phyloP scores from a whole-genome alignment of 37 sponge, comb jelly and placozoan genomes.

The Amphimedon queenslandica region DNA sequence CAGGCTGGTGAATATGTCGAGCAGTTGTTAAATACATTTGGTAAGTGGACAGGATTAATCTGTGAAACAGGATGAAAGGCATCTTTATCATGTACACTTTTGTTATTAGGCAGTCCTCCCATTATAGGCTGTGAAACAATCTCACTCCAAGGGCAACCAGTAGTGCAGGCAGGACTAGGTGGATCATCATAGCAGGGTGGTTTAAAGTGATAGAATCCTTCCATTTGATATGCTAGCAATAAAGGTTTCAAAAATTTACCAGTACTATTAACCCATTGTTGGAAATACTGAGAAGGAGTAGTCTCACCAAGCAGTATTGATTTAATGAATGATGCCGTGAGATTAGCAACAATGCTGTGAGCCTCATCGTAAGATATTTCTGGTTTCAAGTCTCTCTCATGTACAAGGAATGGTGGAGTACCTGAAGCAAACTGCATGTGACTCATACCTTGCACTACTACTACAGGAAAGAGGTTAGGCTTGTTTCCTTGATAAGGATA shows the following conservation, averaged over 20 bases:
- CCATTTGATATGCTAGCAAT: constrained; percentile 54
- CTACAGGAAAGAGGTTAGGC: constrained; percentile 54
- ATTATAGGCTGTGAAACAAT: constrained; percentile 35
- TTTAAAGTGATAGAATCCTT: constrained; percentile 69
- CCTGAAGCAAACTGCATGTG: constrained; percentile 77
- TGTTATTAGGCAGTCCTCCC: constrained; percentile 37
- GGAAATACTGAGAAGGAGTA: background rate
- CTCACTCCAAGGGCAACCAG: constrained; percentile 51
- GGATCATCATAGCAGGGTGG: constrained; percentile 72
- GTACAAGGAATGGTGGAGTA: constrained; percentile 19
- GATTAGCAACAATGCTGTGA: constrained; percentile 25
- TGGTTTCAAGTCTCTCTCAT: constrained; percentile 58
- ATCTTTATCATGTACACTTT: constrained; percentile 47
- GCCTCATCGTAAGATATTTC: constrained; percentile 65
- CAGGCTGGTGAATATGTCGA: constrained; percentile 27
- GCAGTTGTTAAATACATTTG: constrained; percentile 63
- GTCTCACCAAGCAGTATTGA: background rate
- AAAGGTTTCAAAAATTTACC: constrained; percentile 51
- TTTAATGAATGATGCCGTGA: constrained; percentile 11
- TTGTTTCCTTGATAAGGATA: background rate
- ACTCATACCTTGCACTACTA: constrained; percentile 61
- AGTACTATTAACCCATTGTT: constrained; percentile 9
- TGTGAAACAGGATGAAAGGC: constrained; percentile 72
- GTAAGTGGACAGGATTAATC: constrained; percentile 69
- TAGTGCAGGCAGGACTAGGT: constrained; percentile 41